A percentile compares a stretch with the other conserved stretches of the same genome.
Conservation (phyloP, 37 sponge, comb jelly and placozoan species). For the Crambe crambe region DNA sequence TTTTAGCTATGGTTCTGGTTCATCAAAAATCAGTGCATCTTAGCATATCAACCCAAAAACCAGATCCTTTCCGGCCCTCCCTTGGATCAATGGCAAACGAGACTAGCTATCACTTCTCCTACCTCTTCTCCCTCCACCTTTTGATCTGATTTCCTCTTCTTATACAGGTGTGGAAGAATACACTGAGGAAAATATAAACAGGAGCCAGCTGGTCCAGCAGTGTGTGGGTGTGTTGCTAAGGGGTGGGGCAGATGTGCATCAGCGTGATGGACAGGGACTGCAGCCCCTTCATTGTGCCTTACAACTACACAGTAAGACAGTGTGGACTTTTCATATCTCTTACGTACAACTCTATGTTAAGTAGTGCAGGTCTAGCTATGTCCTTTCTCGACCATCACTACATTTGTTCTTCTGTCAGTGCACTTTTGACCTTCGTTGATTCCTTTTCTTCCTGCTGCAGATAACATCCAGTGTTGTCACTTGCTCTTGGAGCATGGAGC, state of each 20-base stretch:
- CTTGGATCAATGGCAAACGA: not conserved
- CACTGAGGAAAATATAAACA: slow-evolving; percentile 21
- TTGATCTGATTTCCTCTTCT: too few relatives aligned
- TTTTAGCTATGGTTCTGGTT: too few relatives aligned
- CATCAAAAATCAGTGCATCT: too few relatives aligned
- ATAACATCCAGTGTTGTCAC: slow-evolving; percentile 47
- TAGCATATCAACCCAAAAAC: not conserved
- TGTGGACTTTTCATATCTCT: too few relatives aligned
- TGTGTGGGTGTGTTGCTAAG: slow-evolving; percentile 57
- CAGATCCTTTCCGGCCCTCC: not conserved
- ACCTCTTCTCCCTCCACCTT: too few relatives aligned
- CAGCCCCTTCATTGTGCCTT: slow-evolving; percentile 76
- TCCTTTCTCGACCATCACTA: too few relatives aligned
- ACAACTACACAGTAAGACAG: slow-evolving; percentile 56
- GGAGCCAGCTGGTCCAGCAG: slow-evolving; percentile 21
- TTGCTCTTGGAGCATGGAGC: slow-evolving; percentile 59
- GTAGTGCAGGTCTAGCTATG: too few relatives aligned
- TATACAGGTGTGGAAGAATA: slow-evolving; percentile 3
- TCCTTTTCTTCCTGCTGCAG: slow-evolving; percentile 33
- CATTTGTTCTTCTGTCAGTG: too few relatives aligned
- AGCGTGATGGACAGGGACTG: slow-evolving; percentile 37
- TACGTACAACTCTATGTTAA: too few relatives aligned
- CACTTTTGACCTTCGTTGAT: too few relatives aligned
- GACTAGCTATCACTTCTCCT: too few relatives aligned
- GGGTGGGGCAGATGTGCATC: slow-evolving; percentile 42